These are phyloP conservation scores for Drosophila ustulata DNA, from an alignment of 2,888 invertebrate genomes.

Conservation along the genomic window DNA sequence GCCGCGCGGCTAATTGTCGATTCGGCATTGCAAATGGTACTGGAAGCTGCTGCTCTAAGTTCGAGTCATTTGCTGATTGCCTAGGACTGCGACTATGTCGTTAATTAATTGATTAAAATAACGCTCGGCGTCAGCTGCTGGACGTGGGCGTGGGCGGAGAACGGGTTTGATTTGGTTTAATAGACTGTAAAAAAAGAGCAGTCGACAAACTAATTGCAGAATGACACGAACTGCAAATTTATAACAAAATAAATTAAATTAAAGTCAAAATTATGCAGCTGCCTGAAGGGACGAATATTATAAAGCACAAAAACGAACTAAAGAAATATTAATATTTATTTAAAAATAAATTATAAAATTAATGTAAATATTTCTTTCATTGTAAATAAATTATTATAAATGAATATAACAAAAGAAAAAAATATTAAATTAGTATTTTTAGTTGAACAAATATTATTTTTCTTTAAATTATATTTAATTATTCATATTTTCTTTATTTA, in stretches of 20 bases:
- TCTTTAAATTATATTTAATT: no score
- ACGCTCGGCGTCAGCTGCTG: constrained; percentile 37
- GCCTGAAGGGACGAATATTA: no score
- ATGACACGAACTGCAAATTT: not conserved
- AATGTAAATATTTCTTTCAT: no score
- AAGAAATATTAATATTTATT: no score
- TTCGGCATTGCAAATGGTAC: constrained; percentile 73
- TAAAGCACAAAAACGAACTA: no score
- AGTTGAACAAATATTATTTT: no score
- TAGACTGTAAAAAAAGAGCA: not conserved
- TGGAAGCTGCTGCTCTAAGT: constrained; percentile 41
- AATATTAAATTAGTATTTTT: no score
- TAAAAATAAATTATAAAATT: no score
- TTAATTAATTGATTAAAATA: constrained; percentile 79
- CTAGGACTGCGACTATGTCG: constrained; percentile 50
- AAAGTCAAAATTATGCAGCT: not conserved
- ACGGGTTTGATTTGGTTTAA: constrained; percentile 29
- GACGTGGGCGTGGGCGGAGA: constrained; percentile 21
- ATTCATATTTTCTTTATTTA: no score
- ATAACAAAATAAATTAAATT: not conserved
- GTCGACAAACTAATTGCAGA: not conserved
- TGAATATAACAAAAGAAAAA: no score
- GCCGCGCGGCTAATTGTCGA: constrained; percentile 73
- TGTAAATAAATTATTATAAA: no score
- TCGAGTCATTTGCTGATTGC: constrained; percentile 29